phyloP scores from a whole-genome alignment of 1,140 invertebrate genomes.

The Orius insidiosus region DNA sequence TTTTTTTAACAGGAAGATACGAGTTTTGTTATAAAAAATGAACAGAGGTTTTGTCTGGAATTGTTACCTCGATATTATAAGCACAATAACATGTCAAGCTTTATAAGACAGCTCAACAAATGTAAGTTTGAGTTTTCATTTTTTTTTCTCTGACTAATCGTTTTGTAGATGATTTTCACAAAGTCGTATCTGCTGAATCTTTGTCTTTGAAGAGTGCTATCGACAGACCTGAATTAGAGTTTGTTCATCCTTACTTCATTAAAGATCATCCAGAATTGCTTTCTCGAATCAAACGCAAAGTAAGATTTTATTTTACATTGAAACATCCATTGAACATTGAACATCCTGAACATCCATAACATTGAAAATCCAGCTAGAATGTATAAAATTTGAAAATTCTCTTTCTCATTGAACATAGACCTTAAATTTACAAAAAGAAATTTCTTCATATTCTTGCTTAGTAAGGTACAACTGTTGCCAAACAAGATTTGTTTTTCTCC shows the following conservation, averaged over 20 bases:
- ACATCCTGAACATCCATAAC: too few species aligned
- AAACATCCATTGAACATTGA: too few species aligned
- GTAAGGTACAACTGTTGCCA: too few species aligned
- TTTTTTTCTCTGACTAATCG: too few species aligned
- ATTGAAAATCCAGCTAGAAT: too few species aligned
- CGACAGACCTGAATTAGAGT: conserved; percentile 82
- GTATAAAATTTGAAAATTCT: too few species aligned
- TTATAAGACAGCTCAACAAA: conserved; percentile 97
- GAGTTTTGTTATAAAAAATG: conserved; percentile 91
- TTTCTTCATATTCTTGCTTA: too few species aligned
- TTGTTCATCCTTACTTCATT: conserved; percentile 84
- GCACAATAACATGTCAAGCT: conserved; percentile 98
- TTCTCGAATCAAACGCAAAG: conserved; percentile 84
- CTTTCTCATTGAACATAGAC: too few species aligned
- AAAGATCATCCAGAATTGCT: conserved; percentile 68
- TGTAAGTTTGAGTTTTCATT: too few species aligned
- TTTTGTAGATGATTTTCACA: conserved; percentile 98
- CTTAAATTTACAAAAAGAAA: too few species aligned
- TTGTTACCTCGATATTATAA: conserved; percentile 94
- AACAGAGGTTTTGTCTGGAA: conserved; percentile 79
- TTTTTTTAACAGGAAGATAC: conserved; percentile 72
- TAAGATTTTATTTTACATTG: too few species aligned
- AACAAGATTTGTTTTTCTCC: too few species aligned
- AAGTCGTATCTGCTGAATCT: conserved; percentile 80
- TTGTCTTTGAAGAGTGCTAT: conserved; percentile 58